A percentile compares a stretch with the other conserved stretches of the same genome.
Evolutionary conservation across 2,888 invertebrate species (phyloP).

Genomic region (Dexiosoma caninum): DNA sequence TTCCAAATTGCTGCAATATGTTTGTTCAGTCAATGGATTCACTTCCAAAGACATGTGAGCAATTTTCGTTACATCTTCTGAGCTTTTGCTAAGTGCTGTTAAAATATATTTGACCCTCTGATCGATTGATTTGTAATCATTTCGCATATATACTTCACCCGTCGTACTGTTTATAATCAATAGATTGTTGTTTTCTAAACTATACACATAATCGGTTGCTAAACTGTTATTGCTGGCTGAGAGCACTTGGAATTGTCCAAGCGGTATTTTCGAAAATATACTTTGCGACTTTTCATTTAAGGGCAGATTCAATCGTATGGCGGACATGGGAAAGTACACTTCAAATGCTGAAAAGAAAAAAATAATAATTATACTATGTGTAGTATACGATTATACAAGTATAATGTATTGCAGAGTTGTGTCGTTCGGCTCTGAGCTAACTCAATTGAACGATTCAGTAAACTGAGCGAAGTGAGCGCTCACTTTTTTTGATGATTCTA

Average conservation of each 20-base stretch:
- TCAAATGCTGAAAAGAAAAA: slow-evolving; percentile 69
- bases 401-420: too few species aligned
- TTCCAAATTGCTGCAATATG: slow-evolving; percentile 72
- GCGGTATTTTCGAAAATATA: slow-evolving; percentile 75
- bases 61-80: slow-evolving; percentile 63
- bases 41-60: slow-evolving; percentile 73
- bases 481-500: too few species aligned
- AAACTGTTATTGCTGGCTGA: slow-evolving; percentile 69
- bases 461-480: too few species aligned
- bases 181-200: slow-evolving; percentile 70
- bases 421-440: too few species aligned
- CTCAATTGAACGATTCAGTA: too few species aligned
- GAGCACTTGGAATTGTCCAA: slow-evolving; percentile 75
- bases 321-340: slow-evolving; percentile 75
- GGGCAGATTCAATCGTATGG: slow-evolving; percentile 74
- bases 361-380: not conserved
- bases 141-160: slow-evolving; percentile 75
- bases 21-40: slow-evolving; percentile 67
- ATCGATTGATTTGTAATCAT: slow-evolving; percentile 69
- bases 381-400: too few species aligned
- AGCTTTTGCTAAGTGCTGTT: slow-evolving; percentile 69
- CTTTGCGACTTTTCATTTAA: slow-evolving; percentile 75
- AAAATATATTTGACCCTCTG: slow-evolving; percentile 69
- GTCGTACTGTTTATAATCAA: slow-evolving; percentile 73
- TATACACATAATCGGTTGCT: slow-evolving; percentile 72